These are phyloP conservation scores for Luperina testacea DNA, from an alignment of 2,888 invertebrate species.

Conservation along the genomic window DNA sequence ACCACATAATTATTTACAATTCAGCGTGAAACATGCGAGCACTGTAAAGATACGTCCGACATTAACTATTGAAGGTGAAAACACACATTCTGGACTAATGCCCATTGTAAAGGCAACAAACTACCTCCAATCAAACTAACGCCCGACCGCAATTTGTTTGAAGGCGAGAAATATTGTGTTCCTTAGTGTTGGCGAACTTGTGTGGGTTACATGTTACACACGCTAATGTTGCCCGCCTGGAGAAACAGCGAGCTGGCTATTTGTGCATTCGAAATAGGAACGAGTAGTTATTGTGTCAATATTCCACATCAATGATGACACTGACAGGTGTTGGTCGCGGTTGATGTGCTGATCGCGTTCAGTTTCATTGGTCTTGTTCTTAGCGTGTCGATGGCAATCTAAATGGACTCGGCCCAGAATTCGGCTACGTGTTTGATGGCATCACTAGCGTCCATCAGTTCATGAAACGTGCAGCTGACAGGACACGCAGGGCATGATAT, in stretches of 20 bases:
- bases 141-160: constrained; percentile 88
- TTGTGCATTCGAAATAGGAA: constrained; percentile 22
- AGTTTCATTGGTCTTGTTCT: neutral
- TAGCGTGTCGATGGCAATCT: neutral
- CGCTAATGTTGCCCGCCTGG: constrained; percentile 69
- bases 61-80: constrained; percentile 73
- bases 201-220: constrained; percentile 66
- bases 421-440: no score
- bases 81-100: constrained; percentile 82
- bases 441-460: neutral
- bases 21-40: constrained; percentile 54
- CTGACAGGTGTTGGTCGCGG: neutral
- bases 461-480: neutral
- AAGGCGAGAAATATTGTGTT: constrained; percentile 85
- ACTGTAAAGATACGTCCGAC: constrained; percentile 65
- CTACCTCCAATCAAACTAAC: constrained; percentile 88
- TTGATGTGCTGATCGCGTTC: neutral
- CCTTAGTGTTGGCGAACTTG: constrained; percentile 77
- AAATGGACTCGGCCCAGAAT: no score
- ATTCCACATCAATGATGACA: neutral
- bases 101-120: constrained; percentile 89
- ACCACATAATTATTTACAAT: constrained; percentile 54
- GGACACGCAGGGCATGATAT: neutral
- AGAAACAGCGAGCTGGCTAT: constrained; percentile 70
- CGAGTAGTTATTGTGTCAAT: neutral